Conservation (phyloP, 35 echinoderm and acorn worm species). For the Ptychodera flava region DNA sequence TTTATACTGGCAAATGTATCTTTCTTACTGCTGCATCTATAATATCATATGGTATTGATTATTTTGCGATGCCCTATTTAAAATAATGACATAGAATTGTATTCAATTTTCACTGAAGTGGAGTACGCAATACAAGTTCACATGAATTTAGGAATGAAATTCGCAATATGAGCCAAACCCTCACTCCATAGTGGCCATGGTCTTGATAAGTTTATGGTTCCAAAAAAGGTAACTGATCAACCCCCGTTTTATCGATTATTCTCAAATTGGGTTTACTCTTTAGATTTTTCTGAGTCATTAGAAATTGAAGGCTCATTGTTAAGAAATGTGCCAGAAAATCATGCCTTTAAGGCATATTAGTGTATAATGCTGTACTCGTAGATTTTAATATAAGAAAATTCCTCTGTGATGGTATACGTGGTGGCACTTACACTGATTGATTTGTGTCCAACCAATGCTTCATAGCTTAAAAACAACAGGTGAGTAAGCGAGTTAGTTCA, state of each 20-base stretch:
- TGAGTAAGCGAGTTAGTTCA: too few relatives aligned
- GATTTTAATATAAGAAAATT: background rate
- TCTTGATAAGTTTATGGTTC: background rate
- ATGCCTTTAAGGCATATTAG: background rate
- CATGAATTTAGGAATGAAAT: background rate
- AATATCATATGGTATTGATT: too few relatives aligned
- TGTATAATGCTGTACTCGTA: background rate
- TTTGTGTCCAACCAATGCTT: background rate
- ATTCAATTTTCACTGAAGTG: too few relatives aligned
- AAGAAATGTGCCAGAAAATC: too few relatives aligned
- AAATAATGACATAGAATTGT: too few relatives aligned
- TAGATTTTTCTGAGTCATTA: too few relatives aligned
- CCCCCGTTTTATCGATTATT: background rate
- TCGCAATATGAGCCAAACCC: background rate
- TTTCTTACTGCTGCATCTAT: too few relatives aligned
- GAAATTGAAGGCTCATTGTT: too few relatives aligned
- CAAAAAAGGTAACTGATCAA: background rate
- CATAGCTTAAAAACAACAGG: too few relatives aligned
- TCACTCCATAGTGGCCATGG: background rate
- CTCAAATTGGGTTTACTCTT: background rate
- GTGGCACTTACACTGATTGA: background rate
- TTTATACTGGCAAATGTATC: too few relatives aligned
- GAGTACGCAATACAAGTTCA: too few relatives aligned
- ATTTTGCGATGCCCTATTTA: too few relatives aligned
- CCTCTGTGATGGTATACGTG: background rate